These are phyloP conservation scores for Acanthurus lineatus DNA, from an alignment of 2,797 vertebrate species.

Conservation along the genomic window DNA sequence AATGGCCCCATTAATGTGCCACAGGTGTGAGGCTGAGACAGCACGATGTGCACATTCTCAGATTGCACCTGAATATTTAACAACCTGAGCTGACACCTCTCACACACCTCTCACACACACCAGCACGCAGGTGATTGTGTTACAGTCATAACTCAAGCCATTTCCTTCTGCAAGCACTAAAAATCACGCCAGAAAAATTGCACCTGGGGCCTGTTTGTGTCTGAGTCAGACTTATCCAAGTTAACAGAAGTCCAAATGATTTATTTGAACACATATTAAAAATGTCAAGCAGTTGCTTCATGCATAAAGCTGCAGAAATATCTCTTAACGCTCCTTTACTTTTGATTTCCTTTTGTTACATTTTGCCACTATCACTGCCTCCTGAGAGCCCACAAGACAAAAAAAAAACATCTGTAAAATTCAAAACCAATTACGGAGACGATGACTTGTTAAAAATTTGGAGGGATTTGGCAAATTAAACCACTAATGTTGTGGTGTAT, in stretches of 20 bases:
- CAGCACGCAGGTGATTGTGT: constrained; percentile 52
- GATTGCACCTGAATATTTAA: constrained; percentile 81
- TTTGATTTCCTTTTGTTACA: neutral
- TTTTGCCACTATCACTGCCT: neutral
- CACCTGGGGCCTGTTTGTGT: neutral
- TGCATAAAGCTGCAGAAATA: neutral
- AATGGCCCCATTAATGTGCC: neutral
- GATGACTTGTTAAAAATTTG: neutral
- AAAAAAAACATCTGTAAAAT: neutral
- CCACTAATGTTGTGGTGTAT: neutral
- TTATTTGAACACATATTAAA: neutral
- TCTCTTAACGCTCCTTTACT: neutral
- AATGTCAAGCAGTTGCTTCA: constrained; percentile 9
- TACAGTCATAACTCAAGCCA: constrained; percentile 41
- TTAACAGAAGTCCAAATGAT: constrained; percentile 13
- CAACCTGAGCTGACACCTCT: constrained; percentile 44
- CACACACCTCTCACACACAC: constrained; percentile 4
- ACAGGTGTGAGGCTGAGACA: constrained; percentile 57
- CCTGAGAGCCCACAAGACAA: neutral
- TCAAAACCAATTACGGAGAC: constrained; percentile 1
- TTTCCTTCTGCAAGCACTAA: constrained; percentile 11
- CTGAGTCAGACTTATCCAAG: neutral
- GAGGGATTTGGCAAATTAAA: neutral
- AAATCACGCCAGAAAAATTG: constrained; percentile 11
- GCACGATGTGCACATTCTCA: constrained; percentile 42